Percentiles rank a stretch among this genome's conserved stretches.
Conservation (phyloP, 2,888 invertebrate species). For the Cephus pygmeus region DNA sequence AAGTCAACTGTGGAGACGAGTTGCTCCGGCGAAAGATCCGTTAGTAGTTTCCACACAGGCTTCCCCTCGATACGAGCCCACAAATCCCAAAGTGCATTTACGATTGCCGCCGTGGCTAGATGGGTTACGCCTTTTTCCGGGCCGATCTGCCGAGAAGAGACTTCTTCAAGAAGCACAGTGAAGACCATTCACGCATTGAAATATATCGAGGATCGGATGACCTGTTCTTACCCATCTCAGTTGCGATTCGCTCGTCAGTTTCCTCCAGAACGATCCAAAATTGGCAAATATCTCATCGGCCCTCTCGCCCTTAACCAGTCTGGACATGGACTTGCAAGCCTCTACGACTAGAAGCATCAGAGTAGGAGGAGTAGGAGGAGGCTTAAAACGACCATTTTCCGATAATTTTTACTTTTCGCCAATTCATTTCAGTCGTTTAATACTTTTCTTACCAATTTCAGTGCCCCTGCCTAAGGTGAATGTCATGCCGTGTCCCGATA, state of each 20-base stretch:
- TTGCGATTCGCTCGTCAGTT: conserved; percentile 87
- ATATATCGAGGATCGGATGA: too few relatives aligned
- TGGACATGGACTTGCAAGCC: conserved; percentile 78
- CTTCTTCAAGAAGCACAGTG: too few relatives aligned
- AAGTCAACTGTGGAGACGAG: conserved; percentile 90
- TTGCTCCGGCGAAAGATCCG: conserved; percentile 86
- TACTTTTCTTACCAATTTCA: conserved; percentile 74
- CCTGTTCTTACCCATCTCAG: conserved; percentile 82
- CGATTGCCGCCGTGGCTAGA: conserved; percentile 85
- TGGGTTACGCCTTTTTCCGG: conserved; percentile 93
- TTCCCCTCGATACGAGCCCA: conserved; percentile 88
- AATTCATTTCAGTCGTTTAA: conserved; percentile 6
- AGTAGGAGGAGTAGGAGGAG: too few relatives aligned
- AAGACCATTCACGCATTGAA: too few relatives aligned
- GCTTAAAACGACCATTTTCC: too few relatives aligned
- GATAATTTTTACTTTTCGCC: neutral
- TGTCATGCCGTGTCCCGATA: conserved; percentile 83
- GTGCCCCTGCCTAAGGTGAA: conserved; percentile 92
- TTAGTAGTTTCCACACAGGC: conserved; percentile 87
- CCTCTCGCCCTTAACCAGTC: conserved; percentile 77
- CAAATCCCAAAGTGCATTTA: conserved; percentile 93
- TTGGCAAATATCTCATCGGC: conserved; percentile 79
- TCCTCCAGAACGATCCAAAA: conserved; percentile 84
- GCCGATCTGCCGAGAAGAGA: conserved; percentile 73
- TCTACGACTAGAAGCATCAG: conserved; percentile 71